Conservation (phyloP, 1,140 invertebrate genomes). For the Drosophila equinoxialis region DNA sequence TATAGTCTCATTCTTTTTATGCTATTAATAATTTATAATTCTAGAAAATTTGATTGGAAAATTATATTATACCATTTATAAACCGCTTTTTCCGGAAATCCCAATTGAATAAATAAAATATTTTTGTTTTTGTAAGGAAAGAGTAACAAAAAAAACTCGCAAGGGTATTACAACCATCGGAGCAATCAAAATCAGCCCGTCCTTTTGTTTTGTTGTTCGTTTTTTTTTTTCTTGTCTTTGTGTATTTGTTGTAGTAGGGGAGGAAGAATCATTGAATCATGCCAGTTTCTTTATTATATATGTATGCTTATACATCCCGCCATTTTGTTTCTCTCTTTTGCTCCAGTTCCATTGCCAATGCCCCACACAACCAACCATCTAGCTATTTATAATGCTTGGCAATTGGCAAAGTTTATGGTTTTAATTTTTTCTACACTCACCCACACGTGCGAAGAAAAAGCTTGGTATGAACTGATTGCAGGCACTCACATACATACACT, state of each 20-base stretch:
- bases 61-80: too few relatives aligned
- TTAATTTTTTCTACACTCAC: conserved; percentile 51
- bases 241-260: not conserved
- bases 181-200: too few relatives aligned
- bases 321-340: not conserved
- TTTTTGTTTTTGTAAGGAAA: too few relatives aligned
- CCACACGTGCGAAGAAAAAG: conserved; percentile 23
- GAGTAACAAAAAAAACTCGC: too few relatives aligned
- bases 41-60: too few relatives aligned
- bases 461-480: conserved; percentile 1
- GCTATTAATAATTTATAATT: too few relatives aligned
- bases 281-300: conserved; percentile 34
- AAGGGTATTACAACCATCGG: too few relatives aligned
- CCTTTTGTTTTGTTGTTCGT: not conserved
- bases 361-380: conserved; percentile 7
- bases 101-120: too few relatives aligned
- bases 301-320: not conserved
- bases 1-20: too few relatives aligned
- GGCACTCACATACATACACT: conserved; percentile 2
- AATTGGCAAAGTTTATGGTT: conserved; percentile 70
- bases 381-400: conserved; percentile 52
- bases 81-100: too few relatives aligned
- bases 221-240: too few relatives aligned
- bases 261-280: not conserved
- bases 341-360: not conserved